Evolutionary conservation across 2,113 vertebrate genomes (phyloP), one percentile per base, ranked within the genome.

Genomic region (Ondatra zibethicus): DNA sequence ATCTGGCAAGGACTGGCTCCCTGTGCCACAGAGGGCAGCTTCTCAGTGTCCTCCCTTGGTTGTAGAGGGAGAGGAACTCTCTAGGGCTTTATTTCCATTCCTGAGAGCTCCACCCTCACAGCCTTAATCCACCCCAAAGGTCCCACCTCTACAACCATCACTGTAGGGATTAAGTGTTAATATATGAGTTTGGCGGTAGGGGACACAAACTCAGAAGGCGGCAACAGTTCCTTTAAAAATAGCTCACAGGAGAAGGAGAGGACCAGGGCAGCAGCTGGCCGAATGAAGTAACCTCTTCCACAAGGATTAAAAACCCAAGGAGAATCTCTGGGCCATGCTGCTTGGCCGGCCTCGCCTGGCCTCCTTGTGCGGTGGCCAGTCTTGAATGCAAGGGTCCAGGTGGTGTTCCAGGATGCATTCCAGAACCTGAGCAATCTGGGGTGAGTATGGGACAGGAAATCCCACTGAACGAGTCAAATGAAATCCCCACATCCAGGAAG

Each of bases 241-340:
- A 72, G 31, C 61, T 45, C 7, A 12, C 0, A 7, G 21, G 23
- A 65, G 19, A 14, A 47, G 52, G 23, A 45, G n/a, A 70, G 27
- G 68, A 9, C 11, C 6, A 17, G 9, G 39, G 55, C 17, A 45
- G 29, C n/a, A 61, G 39, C 12, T 42, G 63, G n/a, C 0, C 0
- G 55, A 39, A 19, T 14, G 7, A 14, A 76, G 33, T 33, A 19
- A 50, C 70, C 55, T 77, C 11, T 29, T 72, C 42, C 61, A 4
- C 9, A 63, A 73, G 21, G 50, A 66, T 50, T 52, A 70, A 52
- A 42, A 4, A 70, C 31, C 10, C 39, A 45, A 68, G 76, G 27
- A 27, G 50, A 12, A 27, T 23, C 73, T 4, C 42, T n/a, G 5
- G 0, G 27, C 9, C 1, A 0, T 17, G 29, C 19, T 25, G 58